Conservation (phyloP, 92 coral and sea anemone species). For the Actinostola sp. region DNA sequence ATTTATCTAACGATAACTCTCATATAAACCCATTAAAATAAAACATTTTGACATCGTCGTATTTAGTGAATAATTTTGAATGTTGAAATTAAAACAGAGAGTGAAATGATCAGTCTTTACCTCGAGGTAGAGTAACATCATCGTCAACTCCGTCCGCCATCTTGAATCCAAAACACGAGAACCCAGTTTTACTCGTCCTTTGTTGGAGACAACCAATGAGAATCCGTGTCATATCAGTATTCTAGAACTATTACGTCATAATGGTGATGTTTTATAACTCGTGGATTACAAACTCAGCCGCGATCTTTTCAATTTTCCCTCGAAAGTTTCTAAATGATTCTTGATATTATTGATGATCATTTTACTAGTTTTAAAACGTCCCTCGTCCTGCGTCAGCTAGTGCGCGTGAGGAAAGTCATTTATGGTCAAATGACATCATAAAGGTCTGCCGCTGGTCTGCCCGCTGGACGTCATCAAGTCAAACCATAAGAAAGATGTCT, state of each 20-base stretch:
- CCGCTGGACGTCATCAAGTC: slow-evolving; percentile 1
- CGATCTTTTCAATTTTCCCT: neutral
- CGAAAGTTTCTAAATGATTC: no score
- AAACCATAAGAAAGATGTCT: neutral
- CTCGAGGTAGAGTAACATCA: slow-evolving; percentile 98
- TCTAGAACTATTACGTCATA: neutral
- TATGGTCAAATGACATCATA: neutral
- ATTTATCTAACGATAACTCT: no score
- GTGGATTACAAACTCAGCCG: neutral
- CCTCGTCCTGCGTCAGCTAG: no score
- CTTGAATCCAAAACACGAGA: slow-evolving; percentile 38
- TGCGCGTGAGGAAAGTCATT: no score
- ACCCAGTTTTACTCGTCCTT: neutral
- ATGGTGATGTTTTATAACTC: neutral
- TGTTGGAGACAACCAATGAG: slow-evolving; percentile 1
- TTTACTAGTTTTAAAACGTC: no score
- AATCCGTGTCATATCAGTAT: neutral
- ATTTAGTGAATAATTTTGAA: neutral
- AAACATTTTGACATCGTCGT: neutral
- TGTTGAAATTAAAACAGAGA: neutral
- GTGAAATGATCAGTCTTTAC: slow-evolving; percentile 56
- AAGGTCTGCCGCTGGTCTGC: no score
- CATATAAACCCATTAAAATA: no score
- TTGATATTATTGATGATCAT: no score
- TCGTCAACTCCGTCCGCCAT: slow-evolving; percentile 99